Base-by-base conservation (phyloP, 1,140 invertebrate genomes). In the Penaeus japonicus region DNA sequence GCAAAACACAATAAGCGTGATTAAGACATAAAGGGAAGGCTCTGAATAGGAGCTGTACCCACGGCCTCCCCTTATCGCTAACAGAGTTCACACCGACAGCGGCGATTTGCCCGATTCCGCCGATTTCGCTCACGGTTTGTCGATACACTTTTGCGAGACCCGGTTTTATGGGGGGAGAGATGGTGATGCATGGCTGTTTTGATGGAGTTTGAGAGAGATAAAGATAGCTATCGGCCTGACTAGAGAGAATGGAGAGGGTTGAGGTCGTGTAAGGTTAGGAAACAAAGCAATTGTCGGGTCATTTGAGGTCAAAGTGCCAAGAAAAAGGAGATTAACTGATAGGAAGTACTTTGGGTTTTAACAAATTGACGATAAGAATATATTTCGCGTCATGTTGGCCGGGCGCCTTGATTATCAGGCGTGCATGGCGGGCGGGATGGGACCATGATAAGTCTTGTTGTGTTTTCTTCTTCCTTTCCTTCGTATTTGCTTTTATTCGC, bases 1-100 rank as follows among this genome's bases (percentile, higher is more conserved):
- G 87, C 87, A 83, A 84, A 88, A 88, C 87, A 88, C 87, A 88
- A 88, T 88, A 88, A 83, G 87, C 87, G 87, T 88, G 87, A 88
- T 88, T 88, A 88, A 88, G 87, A 88, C 87, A 88, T 88, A 88
- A 88, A 84, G 87, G 70, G 55, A 65, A 84, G 87, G 81, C 80
- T 53, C 53, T 78, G 87, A 88, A 88, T 88, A 88, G 87, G 70
- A 73, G 87, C 79, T 81, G 65, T 59, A 27, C 85, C 70, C 87
- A 55, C 53, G 80, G 65, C 32, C 62, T 65, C 30, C 55, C 65
- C 79, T 88, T 88, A 88, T 88, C 87, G 87, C 70, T 81, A 80
- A n/a, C 81, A 84, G 83, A 88, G 87, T 88, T 88, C 87, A 83
- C 87, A 88, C 87, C 87, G 70, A 88, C 87, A 83, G 70, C 87